A percentile compares a stretch with the other conserved stretches of the same genome.
Evolutionary conservation across 2,888 invertebrate genomes (phyloP).

Genomic region (Microplitis manilae): DNA sequence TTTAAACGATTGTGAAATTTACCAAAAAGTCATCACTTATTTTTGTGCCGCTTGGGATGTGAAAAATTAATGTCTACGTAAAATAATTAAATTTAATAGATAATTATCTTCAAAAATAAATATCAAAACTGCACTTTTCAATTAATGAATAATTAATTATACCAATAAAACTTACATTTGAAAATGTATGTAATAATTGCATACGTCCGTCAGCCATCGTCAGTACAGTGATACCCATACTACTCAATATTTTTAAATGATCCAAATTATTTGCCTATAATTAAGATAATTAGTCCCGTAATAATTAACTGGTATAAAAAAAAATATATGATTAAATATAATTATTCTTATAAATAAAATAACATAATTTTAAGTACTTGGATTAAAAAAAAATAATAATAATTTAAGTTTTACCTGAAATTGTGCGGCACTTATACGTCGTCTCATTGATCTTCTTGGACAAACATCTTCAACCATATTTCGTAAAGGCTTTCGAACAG

Average conservation of each 20-base stretch:
- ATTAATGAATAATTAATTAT: background rate
- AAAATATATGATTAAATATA: slow-evolving; percentile 2
- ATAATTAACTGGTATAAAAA: no score
- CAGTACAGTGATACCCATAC: slow-evolving; percentile 96
- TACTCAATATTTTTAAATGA: slow-evolving; percentile 87
- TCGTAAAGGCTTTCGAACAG: slow-evolving; percentile 86
- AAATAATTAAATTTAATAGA: no score
- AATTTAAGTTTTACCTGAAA: slow-evolving; percentile 74
- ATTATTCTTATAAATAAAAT: background rate
- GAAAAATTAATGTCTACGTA: no score
- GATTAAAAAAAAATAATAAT: no score
- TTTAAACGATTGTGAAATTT: no score
- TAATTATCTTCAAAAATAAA: no score
- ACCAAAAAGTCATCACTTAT: no score
- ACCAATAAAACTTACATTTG: slow-evolving; percentile 78
- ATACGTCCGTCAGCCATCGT: slow-evolving; percentile 92
- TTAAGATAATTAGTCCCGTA: no score
- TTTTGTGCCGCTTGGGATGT: no score
- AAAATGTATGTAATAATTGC: slow-evolving; percentile 91
- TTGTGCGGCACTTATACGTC: slow-evolving; percentile 79
- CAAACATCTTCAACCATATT: slow-evolving; percentile 89
- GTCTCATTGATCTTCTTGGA: slow-evolving; percentile 77
- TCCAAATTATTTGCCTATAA: slow-evolving; percentile 86
- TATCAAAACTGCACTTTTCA: no score
- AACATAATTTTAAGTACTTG: background rate